phyloP scores from a whole-genome alignment of 1,140 invertebrate genomes.

The Drosophila oshimai region DNA sequence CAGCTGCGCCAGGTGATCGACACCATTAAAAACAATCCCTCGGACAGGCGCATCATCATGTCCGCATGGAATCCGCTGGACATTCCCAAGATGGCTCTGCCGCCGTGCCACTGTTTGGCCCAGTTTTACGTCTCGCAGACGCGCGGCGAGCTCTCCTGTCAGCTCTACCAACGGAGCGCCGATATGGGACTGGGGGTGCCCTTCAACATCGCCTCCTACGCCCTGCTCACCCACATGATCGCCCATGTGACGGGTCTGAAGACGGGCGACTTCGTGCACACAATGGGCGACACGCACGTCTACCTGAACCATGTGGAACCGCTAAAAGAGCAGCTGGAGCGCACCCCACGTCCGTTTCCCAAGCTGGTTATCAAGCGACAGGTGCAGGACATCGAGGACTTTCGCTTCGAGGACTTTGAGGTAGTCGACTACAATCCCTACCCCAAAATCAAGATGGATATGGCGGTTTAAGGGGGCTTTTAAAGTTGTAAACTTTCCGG shows the following conservation, averaged over 20 bases:
- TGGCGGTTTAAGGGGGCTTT: conserved; percentile 91
- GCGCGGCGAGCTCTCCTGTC: conserved; percentile 90
- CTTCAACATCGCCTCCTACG: conserved; percentile 99
- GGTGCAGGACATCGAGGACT: conserved; percentile 94
- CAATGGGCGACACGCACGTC: conserved; percentile 97
- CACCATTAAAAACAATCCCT: conserved; percentile 91
- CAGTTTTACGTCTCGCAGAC: conserved; percentile 96
- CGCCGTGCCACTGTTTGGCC: conserved; percentile 97
- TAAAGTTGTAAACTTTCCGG: too few species aligned
- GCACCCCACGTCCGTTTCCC: conserved; percentile 93
- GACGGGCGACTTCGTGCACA: conserved; percentile 98
- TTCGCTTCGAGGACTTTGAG: conserved; percentile 94
- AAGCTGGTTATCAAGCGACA: conserved; percentile 88
- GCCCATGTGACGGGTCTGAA: conserved; percentile 96
- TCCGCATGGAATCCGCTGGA: conserved; percentile 97
- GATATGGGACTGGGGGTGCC: conserved; percentile 99
- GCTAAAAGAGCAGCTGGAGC: conserved; percentile 91
- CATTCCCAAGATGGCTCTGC: conserved; percentile 96
- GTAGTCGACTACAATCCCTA: conserved; percentile 95
- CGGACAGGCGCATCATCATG: conserved; percentile 96
- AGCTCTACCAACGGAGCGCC: conserved; percentile 98
- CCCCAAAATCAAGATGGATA: conserved; percentile 96
- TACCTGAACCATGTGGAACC: conserved; percentile 96
- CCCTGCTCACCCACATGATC: conserved; percentile 97
- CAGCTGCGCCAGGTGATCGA: conserved; percentile 94